Evolutionary conservation across 2,888 invertebrate species (phyloP).

Genomic region (Eutolmus rufibarbis): DNA sequence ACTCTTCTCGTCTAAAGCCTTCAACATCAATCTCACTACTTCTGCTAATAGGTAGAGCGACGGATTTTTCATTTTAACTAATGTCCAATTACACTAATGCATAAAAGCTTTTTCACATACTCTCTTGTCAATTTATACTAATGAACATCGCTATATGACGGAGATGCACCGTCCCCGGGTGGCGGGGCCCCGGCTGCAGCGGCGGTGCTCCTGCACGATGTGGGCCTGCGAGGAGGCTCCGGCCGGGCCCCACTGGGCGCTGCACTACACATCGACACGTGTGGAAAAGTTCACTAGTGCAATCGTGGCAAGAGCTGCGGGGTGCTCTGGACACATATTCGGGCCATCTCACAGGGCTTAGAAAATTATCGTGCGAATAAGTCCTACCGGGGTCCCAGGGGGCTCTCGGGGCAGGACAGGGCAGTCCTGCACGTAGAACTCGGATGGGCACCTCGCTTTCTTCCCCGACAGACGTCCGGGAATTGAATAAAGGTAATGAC

Average conservation of each 20-base stretch:
- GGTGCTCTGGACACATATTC: slow-evolving; percentile 1
- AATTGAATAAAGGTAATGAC: background rate
- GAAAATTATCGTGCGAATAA: slow-evolving; percentile 28
- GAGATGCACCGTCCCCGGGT: background rate
- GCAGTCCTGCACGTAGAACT: background rate
- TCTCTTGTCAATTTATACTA: slow-evolving; percentile 52
- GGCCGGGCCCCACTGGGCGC: background rate
- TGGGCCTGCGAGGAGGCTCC: background rate
- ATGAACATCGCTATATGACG: slow-evolving; percentile 48
- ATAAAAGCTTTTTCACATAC: slow-evolving; percentile 53
- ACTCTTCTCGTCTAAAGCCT: slow-evolving; percentile 48
- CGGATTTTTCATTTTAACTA: slow-evolving; percentile 54
- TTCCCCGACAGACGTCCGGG: background rate
- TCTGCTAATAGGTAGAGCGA: slow-evolving; percentile 49
- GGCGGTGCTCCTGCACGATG: background rate
- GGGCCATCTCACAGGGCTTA: background rate
- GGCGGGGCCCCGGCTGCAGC: background rate
- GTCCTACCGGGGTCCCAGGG: background rate
- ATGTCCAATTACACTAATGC: slow-evolving; percentile 54
- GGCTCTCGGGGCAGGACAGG: background rate
- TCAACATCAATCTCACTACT: slow-evolving; percentile 44
- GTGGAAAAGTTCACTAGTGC: slow-evolving; percentile 16
- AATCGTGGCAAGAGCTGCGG: background rate
- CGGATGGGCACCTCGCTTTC: background rate
- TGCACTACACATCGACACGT: background rate